These are phyloP conservation scores for Urophycis tenuis DNA, from an alignment of 2,797 vertebrate species.

Conservation along the genomic window DNA sequence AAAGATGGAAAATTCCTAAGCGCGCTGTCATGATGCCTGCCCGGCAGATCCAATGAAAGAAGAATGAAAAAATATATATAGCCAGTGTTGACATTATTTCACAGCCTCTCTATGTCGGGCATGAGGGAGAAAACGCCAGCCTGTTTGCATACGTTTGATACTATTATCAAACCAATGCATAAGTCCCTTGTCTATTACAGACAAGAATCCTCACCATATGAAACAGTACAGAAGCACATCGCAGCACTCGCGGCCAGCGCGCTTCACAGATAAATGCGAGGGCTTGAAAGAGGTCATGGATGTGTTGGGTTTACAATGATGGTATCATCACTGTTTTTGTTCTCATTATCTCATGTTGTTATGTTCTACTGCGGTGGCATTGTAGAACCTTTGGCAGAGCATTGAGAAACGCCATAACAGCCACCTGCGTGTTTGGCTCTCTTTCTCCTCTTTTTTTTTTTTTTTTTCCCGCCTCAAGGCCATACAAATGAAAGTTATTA, in stretches of 20 bases:
- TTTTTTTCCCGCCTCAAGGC: neutral
- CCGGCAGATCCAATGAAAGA: slow-evolving; percentile 50
- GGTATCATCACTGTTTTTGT: neutral
- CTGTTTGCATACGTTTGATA: slow-evolving; percentile 64
- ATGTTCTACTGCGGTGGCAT: neutral
- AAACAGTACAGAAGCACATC: neutral
- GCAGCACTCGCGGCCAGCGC: no score
- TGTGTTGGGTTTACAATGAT: no score
- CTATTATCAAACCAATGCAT: slow-evolving; percentile 47
- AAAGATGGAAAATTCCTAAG: slow-evolving; percentile 64
- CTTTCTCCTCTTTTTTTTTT: neutral
- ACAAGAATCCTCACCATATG: neutral
- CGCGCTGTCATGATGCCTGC: slow-evolving; percentile 49
- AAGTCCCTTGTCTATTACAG: slow-evolving; percentile 7
- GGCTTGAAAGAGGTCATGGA: no score
- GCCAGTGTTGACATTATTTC: slow-evolving; percentile 64
- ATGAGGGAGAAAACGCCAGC: slow-evolving; percentile 53
- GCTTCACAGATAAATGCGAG: no score
- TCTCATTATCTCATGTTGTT: slow-evolving; percentile 26
- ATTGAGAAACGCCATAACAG: slow-evolving; percentile 43
- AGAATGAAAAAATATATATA: slow-evolving; percentile 59
- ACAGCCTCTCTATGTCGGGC: slow-evolving; percentile 57
- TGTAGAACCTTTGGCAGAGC: neutral
- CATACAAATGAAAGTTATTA: neutral
- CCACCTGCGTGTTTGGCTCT: slow-evolving; percentile 31